phyloP scores from a whole-genome alignment of 2,797 vertebrate species.

The Thamnophis elegans region DNA sequence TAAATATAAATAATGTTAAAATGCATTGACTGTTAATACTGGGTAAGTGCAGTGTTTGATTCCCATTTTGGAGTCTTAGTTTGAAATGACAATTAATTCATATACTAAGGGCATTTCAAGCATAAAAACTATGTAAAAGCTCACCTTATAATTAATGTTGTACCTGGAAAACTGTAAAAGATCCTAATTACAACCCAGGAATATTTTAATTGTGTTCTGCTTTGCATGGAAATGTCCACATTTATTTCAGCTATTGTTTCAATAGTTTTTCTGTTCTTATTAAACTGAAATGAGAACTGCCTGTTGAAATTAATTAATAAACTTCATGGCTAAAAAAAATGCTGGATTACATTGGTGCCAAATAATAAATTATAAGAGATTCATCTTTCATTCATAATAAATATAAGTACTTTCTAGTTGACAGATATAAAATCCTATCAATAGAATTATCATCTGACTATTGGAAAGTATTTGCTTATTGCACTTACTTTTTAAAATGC shows the following conservation, averaged over 20 bases:
- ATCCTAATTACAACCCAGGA: background rate
- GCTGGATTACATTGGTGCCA: background rate
- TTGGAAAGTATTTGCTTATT: background rate
- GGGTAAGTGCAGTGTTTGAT: background rate
- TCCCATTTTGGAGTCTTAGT: background rate
- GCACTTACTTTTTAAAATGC: conserved; percentile 16
- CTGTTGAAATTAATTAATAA: background rate
- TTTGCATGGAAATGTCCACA: background rate
- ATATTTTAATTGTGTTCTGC: background rate
- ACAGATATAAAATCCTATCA: background rate
- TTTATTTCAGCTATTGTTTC: background rate
- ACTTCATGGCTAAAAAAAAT: background rate
- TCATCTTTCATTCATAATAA: background rate
- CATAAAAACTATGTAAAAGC: background rate
- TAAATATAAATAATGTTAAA: conserved; percentile 5
- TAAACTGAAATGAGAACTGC: background rate
- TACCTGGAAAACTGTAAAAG: background rate
- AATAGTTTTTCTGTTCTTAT: background rate
- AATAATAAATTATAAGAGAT: background rate
- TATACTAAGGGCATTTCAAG: background rate
- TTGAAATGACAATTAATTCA: conserved; percentile 2
- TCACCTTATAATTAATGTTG: background rate
- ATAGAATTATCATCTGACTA: background rate
- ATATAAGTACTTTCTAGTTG: background rate
- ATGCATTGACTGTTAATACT: background rate